phyloP scores from a whole-genome alignment of 2,797 vertebrate genomes.

The Mycteria americana region DNA sequence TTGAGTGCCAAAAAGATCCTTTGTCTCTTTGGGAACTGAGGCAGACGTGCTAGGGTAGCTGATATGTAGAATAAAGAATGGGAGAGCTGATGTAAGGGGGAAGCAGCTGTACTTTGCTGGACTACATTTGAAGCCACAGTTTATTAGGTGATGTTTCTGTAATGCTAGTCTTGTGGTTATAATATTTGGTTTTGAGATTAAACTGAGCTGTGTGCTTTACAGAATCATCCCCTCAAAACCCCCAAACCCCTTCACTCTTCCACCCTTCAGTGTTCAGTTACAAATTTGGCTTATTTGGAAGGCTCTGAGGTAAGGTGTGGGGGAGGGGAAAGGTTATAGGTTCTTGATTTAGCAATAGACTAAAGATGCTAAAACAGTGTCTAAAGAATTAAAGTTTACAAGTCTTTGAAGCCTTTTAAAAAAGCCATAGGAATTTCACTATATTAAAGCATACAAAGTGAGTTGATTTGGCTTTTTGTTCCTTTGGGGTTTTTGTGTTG shows the following conservation, averaged over 20 bases:
- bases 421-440: not conserved
- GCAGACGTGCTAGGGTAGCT: conserved; percentile 69
- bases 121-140: not conserved
- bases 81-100: conserved; percentile 49
- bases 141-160: not conserved
- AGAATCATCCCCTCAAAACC: not conserved
- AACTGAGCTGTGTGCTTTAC: not conserved
- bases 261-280: not conserved
- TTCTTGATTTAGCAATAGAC: not conserved
- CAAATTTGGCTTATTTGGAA: not conserved
- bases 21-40: conserved; percentile 68
- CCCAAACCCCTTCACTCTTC: not conserved
- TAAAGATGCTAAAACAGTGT: not conserved
- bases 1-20: conserved; percentile 65
- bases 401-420: not conserved
- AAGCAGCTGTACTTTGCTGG: conserved; percentile 56
- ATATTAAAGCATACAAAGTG: not conserved
- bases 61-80: conserved; percentile 52
- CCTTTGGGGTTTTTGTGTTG: rapidly evolving
- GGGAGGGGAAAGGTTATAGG: not conserved
- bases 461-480: not conserved
- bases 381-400: not conserved
- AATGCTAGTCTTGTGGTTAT: not conserved
- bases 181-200: not conserved
- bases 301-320: not conserved